Evolutionary conservation across 2,797 vertebrate species (phyloP).

Genomic region (Poeciliopsis presidionis): DNA sequence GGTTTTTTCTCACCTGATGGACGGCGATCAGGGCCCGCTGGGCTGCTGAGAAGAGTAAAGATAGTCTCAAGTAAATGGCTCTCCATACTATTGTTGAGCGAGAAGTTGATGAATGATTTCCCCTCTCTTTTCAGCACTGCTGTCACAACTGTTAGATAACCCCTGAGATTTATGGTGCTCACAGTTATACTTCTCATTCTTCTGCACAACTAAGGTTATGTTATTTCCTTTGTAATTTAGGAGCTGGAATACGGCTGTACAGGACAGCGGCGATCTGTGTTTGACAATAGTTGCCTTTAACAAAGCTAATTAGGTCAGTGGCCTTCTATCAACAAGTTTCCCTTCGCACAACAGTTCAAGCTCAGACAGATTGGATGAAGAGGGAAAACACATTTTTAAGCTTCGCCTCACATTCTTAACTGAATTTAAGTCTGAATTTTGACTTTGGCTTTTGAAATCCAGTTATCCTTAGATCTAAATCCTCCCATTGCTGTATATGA

Average conservation of each 20-base stretch:
- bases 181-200: conserved; percentile 46
- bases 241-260: conserved; percentile 62
- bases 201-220: conserved; percentile 53
- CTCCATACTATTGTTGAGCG: conserved; percentile 60
- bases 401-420: neutral
- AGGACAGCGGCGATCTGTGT: conserved; percentile 44
- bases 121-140: conserved; percentile 55
- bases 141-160: conserved; percentile 75
- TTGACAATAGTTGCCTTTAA: conserved; percentile 72
- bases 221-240: conserved; percentile 66
- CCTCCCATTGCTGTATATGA: neutral
- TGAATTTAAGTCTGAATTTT: neutral
- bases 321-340: conserved; percentile 50
- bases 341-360: neutral
- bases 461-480: neutral
- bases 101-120: conserved; percentile 73
- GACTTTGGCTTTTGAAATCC: neutral
- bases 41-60: conserved; percentile 57
- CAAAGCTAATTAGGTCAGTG: conserved; percentile 67
- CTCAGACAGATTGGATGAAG: neutral
- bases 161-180: conserved; percentile 65
- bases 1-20: conserved; percentile 61
- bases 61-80: conserved; percentile 63
- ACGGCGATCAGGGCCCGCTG: conserved; percentile 50
- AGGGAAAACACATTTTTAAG: neutral